phyloP scores from a whole-genome alignment of 2,113 vertebrate genomes.

The Archilochus colubris region DNA sequence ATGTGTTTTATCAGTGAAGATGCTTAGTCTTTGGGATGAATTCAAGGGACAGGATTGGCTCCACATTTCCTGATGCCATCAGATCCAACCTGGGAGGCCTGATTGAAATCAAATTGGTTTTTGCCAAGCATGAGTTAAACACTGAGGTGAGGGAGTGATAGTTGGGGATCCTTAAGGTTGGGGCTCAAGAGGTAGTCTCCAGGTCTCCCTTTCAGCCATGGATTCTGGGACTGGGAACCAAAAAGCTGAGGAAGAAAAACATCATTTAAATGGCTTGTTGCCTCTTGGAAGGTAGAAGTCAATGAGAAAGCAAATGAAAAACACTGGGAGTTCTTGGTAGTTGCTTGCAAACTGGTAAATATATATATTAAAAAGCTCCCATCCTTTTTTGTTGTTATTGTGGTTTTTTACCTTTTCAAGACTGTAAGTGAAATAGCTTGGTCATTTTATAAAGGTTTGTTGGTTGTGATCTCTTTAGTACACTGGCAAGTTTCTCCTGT shows the following conservation, averaged over 20 bases:
- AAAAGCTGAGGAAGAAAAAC: neutral
- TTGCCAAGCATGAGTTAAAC: constrained; percentile 28
- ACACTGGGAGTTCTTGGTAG: neutral
- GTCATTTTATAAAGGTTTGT: neutral
- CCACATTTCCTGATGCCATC: constrained; percentile 1
- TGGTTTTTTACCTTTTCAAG: neutral
- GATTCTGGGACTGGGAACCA: neutral
- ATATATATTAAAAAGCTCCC: neutral
- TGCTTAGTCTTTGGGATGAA: neutral
- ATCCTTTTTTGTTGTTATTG: neutral
- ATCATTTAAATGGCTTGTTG: neutral
- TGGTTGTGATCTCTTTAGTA: neutral
- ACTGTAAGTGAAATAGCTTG: neutral
- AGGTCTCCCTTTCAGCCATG: neutral
- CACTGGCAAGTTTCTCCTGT: neutral
- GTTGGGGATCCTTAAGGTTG: neutral
- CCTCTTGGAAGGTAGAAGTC: neutral
- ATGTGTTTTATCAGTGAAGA: neutral
- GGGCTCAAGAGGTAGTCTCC: neutral
- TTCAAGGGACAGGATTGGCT: neutral
- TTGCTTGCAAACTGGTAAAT: neutral
- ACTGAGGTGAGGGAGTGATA: neutral
- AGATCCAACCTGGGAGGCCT: constrained; percentile 26
- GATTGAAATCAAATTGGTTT: constrained; percentile 28
- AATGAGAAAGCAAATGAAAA: neutral